A percentile compares a stretch with the other conserved stretches of the same genome.
phyloP scores from a whole-genome alignment of 2,113 vertebrate species.

The Ailurus styani region DNA sequence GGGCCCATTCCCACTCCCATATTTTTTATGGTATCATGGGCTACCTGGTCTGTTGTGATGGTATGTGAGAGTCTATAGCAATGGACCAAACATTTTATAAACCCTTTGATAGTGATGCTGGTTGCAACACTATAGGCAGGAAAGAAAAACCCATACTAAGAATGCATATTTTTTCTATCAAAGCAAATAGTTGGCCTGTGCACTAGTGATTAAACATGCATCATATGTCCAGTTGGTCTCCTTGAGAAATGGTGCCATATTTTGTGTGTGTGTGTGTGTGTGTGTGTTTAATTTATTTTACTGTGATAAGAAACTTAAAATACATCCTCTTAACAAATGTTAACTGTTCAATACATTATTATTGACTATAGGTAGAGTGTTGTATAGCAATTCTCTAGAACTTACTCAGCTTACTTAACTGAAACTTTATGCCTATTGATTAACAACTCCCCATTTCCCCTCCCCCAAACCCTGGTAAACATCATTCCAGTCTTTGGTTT shows the following conservation, averaged over 20 bases:
- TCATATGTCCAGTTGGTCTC: not conserved
- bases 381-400: not conserved
- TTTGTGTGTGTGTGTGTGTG: not conserved
- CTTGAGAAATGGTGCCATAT: not conserved
- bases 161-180: not conserved
- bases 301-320: not conserved
- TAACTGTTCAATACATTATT: not conserved
- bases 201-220: not conserved
- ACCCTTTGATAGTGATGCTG: not conserved
- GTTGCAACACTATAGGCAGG: not conserved
- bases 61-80: not conserved
- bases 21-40: not conserved
- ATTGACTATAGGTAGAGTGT: not conserved
- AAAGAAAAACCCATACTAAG: not conserved
- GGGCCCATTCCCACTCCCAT: not conserved
- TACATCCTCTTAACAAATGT: not conserved
- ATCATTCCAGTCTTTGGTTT: not conserved
- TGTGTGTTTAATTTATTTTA: not conserved
- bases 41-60: not conserved
- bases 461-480: not conserved
- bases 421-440: not conserved
- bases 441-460: not conserved
- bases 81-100: not conserved
- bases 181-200: not conserved
- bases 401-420: not conserved